Evolutionary conservation across 2,113 vertebrate species (phyloP), one percentile per base, ranked within the genome.

Genomic region (Canis aureus): DNA sequence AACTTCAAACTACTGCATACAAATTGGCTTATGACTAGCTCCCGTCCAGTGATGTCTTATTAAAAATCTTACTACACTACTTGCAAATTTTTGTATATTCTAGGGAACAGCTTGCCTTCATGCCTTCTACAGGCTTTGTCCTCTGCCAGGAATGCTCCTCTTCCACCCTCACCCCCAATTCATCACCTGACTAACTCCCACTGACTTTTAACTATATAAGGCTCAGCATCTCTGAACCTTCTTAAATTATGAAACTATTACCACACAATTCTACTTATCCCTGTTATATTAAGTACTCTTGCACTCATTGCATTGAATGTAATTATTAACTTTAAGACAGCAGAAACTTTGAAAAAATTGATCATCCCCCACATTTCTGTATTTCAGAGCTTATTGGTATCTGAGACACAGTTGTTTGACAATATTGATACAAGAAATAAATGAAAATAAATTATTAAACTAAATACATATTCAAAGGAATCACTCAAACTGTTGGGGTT

Each of bases 361-460:
- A 25, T 87, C 25, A 57, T 29, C 1, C 2, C 13, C 8, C 25
- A 82, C 27, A 78, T 88, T 51, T 66, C 27, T 71, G 11, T 53
- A 62, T 71, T 69, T 71, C 23, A 88, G 38, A 83, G 1, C 4
- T 81, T 53, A 81, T 8, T 25, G 35, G 13, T 66, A 11, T 60
- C 32, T 81, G 66, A 81, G 59, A 53, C 11, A 66, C 3, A 27
- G 29, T 73, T 55, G 2, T 27, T 81, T 69, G 10, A 81, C 60
- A 92, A 38, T 59, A 64, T 38, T 22, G 15, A 53, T 66, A 25
- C 53, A 57, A 92, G 57, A 85, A 64, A 66, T 29, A 53, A 71
- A 80, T 23, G 23, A 38, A 81, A 60, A 66, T 4, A 49, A 74
- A 81, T 76, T 80, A 82, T 62, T 69, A 78, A 88, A 94, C 35